A percentile compares a stretch with the other conserved stretches of the same genome.
These are phyloP conservation scores for Champsocephalus esox DNA, from an alignment of 2,797 vertebrate genomes.

Conservation along the genomic window DNA sequence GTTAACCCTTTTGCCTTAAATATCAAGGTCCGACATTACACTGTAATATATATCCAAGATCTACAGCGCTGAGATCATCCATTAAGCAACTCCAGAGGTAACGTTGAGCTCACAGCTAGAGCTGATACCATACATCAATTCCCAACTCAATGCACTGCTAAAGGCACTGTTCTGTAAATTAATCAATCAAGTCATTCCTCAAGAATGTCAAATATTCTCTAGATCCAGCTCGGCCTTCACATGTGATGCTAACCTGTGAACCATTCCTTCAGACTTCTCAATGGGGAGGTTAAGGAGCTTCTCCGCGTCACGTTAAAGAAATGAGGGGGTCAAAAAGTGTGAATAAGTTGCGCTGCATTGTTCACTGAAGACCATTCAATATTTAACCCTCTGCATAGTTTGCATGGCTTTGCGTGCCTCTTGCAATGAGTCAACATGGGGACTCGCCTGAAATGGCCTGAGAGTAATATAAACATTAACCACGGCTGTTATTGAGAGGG, in stretches of 20 bases:
- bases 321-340: conserved; percentile 37
- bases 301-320: conserved; percentile 39
- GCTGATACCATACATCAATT: not conserved
- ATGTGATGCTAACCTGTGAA: not conserved
- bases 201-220: conserved; percentile 39
- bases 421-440: conserved; percentile 55
- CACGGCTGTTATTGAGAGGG: not conserved
- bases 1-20: not conserved
- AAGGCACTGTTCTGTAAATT: not conserved
- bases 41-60: not conserved
- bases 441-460: conserved; percentile 38
- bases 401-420: conserved; percentile 46
- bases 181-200: conserved; percentile 3
- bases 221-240: not conserved
- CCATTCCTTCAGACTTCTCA: conserved; percentile 9
- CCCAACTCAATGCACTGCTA: not conserved
- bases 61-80: not conserved
- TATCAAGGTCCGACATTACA: not conserved
- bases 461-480: conserved; percentile 55
- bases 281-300: conserved; percentile 16
- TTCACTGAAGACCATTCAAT: conserved; percentile 60
- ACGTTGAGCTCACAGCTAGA: not conserved
- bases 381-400: conserved; percentile 66
- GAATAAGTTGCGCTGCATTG: conserved; percentile 50
- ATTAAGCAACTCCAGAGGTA: not conserved